Evolutionary conservation across 92 coral and sea anemone species (phyloP), one percentile per base, ranked within the genome.

Genomic region (Heliopora coerulea): DNA sequence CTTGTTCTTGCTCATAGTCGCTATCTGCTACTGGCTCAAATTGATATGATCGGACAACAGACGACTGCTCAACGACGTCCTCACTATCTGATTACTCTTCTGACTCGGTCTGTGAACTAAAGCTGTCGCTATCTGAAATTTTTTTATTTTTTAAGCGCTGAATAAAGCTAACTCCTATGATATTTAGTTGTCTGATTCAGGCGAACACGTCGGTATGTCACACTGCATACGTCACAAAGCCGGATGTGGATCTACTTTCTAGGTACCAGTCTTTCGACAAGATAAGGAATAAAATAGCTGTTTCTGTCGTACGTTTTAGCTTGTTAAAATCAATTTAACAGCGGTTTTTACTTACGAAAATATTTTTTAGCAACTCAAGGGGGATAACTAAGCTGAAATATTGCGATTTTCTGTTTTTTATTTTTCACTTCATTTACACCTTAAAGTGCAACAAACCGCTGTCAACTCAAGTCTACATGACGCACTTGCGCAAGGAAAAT

Each of bases 221-320:
- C 57, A 66, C 73, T 40, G 73, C 73, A 66, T 66, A 66, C 73
- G 73, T 66, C 73, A 66, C 73, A 42, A 27, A 50, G n/a, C n/a
- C n/a, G n/a, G n/a, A n/a, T n/a, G n/a, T n/a, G n/a, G n/a, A 11
- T 50, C 21, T 33, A 34, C 3, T 19, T 19, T n/a, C 35, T 44
- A 3, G 73, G 73, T 42, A 42, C 72, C 72, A 65, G 72, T 65
- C 52, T 41, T 66, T 66, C 73, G 56, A 25, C 56, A 66, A 17
- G 39, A 25, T 37, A 20, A 20, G 23, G 21, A 20, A 25, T 39
- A 3, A 42, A 66, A 66, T 34, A 41, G 29, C 60, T 54, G 29
- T 19, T 12, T 54, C 10, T 19, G 12, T 21, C 30, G 56, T 34
- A 17, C 20, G 20, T 41, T 66, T 21, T 14, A 15, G 39, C 46